Base-by-base conservation (phyloP, 1,140 invertebrate species). In the Mizuhopecten yessoensis region DNA sequence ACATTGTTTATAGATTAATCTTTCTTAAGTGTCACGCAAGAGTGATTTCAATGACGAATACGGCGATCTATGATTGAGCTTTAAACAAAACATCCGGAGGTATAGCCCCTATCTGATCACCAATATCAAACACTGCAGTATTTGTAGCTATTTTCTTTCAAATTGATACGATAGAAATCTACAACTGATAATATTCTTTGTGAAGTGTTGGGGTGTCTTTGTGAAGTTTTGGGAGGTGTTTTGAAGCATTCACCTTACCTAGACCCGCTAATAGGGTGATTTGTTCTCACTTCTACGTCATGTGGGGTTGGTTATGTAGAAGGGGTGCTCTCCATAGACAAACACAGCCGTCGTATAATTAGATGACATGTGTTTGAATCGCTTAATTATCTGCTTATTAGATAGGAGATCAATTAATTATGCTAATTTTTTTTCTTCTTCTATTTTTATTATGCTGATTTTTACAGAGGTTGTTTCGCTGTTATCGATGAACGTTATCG, bases 351-450 rank as follows among this genome's bases (percentile, higher is more conserved):
- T n/a, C n/a, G 23, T 29, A 29, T 75, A 75, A 75, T 75, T 75
- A 75, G 23, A 0, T 17, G 57, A 75, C 57, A 75, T 75, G 57
- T 75, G 57, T 75, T 29, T 75, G 57, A 75, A 75, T 75, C 57
- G 57, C 57, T 29, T 75, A 75, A 75, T 75, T 75, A 75, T 75
- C 15, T 75, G 57, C 57, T 75, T 75, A 75, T 75, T 75, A 75
- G n/a, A 75, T 75, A 75, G 57, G 2, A 5, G 57, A n/a, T 29
- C 57, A 75, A 57, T 75, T 75, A 75, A 75, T 75, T 75, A 75
- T 29, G n/a, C 45, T 49, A 49, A 17, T 49, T 49, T 20, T 49
- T 9, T 75, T 75, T 75, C 23, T 29, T 29, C 23, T 29, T 9
- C 0, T 75, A 7, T 75, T 75, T 29, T 75, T 75, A 75, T n/a